phyloP scores from a whole-genome alignment of 1,140 invertebrate species.

The Oscheius sp. region DNA sequence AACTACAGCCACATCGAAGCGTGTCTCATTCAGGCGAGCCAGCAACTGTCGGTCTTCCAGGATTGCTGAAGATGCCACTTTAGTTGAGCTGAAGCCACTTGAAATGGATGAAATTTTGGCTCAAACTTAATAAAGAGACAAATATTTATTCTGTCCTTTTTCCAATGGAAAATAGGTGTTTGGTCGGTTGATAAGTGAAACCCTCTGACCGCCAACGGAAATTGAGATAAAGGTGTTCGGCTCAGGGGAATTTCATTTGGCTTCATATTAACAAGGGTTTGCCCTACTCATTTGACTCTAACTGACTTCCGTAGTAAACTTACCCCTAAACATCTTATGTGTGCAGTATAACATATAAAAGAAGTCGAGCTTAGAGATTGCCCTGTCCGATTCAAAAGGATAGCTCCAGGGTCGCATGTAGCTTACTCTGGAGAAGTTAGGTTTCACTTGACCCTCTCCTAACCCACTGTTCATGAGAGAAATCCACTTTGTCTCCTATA shows the following conservation, averaged over 20 bases:
- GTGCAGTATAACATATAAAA: not conserved
- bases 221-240: not conserved
- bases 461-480: not conserved
- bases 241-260: not conserved
- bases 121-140: not conserved
- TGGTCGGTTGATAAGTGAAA: not conserved
- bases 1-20: not conserved
- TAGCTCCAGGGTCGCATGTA: not conserved
- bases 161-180: too few relatives aligned
- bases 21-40: not conserved
- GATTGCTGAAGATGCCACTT: not conserved
- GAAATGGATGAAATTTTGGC: not conserved
- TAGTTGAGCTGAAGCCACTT: not conserved
- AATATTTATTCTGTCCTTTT: too few relatives aligned
- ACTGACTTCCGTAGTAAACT: not conserved
- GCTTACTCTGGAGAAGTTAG: not conserved
- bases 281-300: not conserved
- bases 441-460: too few relatives aligned
- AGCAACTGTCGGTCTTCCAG: not conserved
- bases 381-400: too few relatives aligned
- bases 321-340: not conserved
- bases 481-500: not conserved
- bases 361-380: not conserved
- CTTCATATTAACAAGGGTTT: too few relatives aligned
- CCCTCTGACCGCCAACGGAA: not conserved